Base-by-base conservation (phyloP, 2,113 vertebrate genomes). In the Sakesphorus luctuosus region DNA sequence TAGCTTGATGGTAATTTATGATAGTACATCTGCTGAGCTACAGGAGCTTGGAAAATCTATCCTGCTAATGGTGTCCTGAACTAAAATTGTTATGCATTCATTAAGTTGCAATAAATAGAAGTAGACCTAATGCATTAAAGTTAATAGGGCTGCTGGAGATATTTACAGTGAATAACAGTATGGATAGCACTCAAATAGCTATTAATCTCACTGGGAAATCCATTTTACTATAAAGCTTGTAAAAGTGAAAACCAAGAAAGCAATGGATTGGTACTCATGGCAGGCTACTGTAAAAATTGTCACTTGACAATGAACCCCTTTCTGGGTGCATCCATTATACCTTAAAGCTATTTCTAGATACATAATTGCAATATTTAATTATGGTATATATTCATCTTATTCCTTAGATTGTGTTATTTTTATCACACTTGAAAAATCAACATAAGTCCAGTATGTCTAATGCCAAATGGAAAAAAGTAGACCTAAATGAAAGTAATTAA, bases 1-100 rank as follows among this genome's bases (percentile, higher is more conserved):
- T 53, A 77, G 47, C 46, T 87, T 79, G 74, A 50, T 59, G 28
- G 19, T 78, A 84, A 89, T 94, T 95, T 95, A 94, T 92, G 46
- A 49, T 31, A 56, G 43, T 87, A 58, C 62, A 93, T 94, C 83
- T 95, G 74, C 92, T 89, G 77, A 94, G 58, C 80, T 94, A 81
- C 80, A 92, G 86, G 55, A 93, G 80, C 91, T 88, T 91, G 46
- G 63, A 94, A 92, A 94, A 96, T 78, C 93, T 90, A 61, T 91
- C 61, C 65, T 93, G 36, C 40, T 95, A 95, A 94, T 80, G 85
- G 68, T 90, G 44, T 83, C 79, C 68, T 94, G 94, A 93, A 91
- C 87, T 91, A 95, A 95, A 97, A 87, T 95, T 95, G 94, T 94
- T 95, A 95, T 93, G 73, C 94, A 91, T 93, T 95, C 89, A 90